Evolutionary conservation across 2,888 invertebrate species (phyloP), one percentile per base, ranked within the genome.

Genomic region (Rhagonycha fulva): DNA sequence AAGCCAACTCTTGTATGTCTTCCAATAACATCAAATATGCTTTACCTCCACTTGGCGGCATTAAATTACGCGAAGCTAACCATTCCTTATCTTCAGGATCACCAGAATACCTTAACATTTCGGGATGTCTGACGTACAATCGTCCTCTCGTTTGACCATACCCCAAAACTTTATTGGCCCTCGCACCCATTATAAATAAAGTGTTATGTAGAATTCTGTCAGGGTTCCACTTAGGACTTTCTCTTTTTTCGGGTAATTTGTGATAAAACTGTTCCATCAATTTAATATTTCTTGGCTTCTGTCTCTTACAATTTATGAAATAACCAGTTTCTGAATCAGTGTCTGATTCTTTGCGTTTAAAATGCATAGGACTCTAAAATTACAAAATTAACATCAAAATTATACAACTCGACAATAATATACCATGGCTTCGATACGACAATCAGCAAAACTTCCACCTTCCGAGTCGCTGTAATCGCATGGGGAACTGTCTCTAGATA

Each of bases 61-160:
- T 94, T 77, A 94, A 88, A 83, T 93, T 93, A 82, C 94, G 93
- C 78, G 92, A 93, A 63, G 93, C 92, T 70, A 95, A 89, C 95
- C 95, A 95, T 83, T 94, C 94, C 84, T 95, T 94, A 84, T 95
- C 95, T 78, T 94, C 93, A 71, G 92, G 92, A 84, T 95, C 95
- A 4, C 94, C 94, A 23, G 93, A 93, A 86, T 95, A 95, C 84
- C 94, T 81, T 10, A 77, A 32, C 66, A 95, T 85, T 67, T 94
- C 94, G 4, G 95, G 93, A 87, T 95, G 95, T 84, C 94, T 91
- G 2, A 94, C 92, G 83, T 94, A 95, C 11, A 95, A 86, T 5
- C 94, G 89, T 0, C 95, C 94, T 79, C 94, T 89, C 0, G 94
- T 93, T 82, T 93, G 93, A 10, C 94, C 94, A 81, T 94, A 90